Percentiles rank a stretch among this genome's conserved stretches.
These are phyloP conservation scores for Callochromis pleurospilus DNA, from an alignment of 2,113 vertebrate species.

Conservation along the genomic window DNA sequence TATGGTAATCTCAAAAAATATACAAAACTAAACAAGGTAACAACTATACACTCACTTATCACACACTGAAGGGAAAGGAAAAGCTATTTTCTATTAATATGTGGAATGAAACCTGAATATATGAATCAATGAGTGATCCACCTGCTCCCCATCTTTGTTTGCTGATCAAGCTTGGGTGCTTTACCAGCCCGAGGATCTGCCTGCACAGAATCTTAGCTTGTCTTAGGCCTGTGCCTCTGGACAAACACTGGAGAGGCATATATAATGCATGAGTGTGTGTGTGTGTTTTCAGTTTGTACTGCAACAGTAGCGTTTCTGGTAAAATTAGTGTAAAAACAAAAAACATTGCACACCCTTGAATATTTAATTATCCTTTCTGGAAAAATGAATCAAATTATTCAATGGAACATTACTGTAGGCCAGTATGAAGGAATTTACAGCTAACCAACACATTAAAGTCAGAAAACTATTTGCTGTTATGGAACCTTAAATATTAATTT, in stretches of 20 bases:
- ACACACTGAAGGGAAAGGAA: neutral
- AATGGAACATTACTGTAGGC: neutral
- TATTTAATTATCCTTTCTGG: neutral
- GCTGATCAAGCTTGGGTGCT: neutral
- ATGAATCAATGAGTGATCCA: neutral
- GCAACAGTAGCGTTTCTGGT: neutral
- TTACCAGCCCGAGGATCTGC: neutral
- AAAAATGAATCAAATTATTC: neutral
- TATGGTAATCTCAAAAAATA: neutral
- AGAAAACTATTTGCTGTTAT: neutral
- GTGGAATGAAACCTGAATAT: neutral
- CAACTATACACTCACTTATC: neutral
- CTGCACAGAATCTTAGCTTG: neutral
- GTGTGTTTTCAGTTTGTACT: neutral
- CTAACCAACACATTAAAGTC: neutral
- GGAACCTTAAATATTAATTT: neutral
- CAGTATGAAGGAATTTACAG: neutral
- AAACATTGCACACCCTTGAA: neutral
- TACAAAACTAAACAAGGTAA: neutral
- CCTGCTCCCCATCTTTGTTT: neutral
- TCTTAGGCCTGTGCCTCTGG: neutral
- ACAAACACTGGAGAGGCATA: neutral
- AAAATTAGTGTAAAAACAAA: neutral
- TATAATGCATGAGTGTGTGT: neutral
- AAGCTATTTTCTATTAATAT: neutral